Percentiles rank a stretch among this genome's conserved stretches.
Conservation (phyloP, 1,140 invertebrate genomes). For the Drosophila oshimai region DNA sequence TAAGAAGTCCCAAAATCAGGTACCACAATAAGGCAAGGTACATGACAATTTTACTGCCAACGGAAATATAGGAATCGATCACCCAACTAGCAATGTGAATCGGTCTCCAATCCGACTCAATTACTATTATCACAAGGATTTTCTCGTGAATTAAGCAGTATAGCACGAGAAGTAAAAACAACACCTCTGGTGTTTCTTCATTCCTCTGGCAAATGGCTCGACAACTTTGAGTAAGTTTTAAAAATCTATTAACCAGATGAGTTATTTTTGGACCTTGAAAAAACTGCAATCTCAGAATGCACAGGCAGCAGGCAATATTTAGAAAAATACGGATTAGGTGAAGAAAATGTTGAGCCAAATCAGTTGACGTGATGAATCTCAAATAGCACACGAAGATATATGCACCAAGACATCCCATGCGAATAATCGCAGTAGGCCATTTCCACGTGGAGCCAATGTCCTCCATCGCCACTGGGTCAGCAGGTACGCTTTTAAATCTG, state of each 20-base stretch:
- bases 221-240: conserved; percentile 11
- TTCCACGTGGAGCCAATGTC: neutral
- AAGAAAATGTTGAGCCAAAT: neutral
- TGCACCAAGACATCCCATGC: neutral
- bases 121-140: neutral
- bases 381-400: neutral
- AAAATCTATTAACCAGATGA: conserved; percentile 11
- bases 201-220: neutral
- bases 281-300: conserved; percentile 21
- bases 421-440: conserved; percentile 2
- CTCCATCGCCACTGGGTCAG: neutral
- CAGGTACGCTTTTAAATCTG: neutral
- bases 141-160: neutral
- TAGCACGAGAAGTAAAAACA: neutral
- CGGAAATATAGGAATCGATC: neutral
- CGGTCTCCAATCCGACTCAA: rapidly evolving
- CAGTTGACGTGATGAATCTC: neutral
- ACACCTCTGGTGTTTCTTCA: conserved; percentile 20
- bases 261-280: neutral
- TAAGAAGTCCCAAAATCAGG: conserved; percentile 20
- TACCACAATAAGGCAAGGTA: conserved; percentile 20
- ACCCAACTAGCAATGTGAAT: neutral
- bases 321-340: neutral
- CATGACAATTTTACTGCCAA: conserved; percentile 6
- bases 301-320: neutral